Conservation (phyloP, 1,140 invertebrate genomes). For the Calephelis nemesis region DNA sequence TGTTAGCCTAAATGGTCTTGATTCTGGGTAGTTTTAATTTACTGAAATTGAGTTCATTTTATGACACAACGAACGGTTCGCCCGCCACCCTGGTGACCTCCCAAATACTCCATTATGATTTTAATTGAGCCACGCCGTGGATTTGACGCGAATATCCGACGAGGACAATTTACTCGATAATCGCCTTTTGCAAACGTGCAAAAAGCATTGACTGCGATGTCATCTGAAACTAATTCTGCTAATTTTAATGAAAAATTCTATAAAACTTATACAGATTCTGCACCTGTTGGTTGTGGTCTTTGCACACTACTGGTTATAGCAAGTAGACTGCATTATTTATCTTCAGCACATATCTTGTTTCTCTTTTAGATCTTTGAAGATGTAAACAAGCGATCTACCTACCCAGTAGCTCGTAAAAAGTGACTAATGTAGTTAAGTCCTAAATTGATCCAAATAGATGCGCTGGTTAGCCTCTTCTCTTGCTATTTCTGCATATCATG, state of each 20-base stretch:
- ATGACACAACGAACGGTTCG: constrained; percentile 20
- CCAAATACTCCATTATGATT: constrained; percentile 67
- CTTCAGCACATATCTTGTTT: too few relatives aligned
- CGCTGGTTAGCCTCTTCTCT: too few relatives aligned
- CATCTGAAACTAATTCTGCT: background rate
- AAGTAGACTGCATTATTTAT: too few relatives aligned
- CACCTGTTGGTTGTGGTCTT: too few relatives aligned
- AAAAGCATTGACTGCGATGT: constrained; percentile 32
- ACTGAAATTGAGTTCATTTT: constrained; percentile 39
- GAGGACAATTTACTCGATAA: constrained; percentile 44
- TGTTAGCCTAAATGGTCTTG: background rate
- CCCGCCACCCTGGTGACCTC: constrained; percentile 22
- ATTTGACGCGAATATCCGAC: constrained; percentile 58
- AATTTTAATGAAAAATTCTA: constrained; percentile 11
- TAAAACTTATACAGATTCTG: background rate
- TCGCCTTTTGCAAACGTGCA: constrained; percentile 46
- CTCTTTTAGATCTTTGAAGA: too few relatives aligned
- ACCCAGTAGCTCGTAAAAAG: too few relatives aligned
- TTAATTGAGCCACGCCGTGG: constrained; percentile 65
- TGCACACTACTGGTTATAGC: too few relatives aligned
- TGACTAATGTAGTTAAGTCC: too few relatives aligned
- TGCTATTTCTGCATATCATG: too few relatives aligned
- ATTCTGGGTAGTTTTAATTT: constrained; percentile 37
- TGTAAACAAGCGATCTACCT: too few relatives aligned
- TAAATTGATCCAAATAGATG: too few relatives aligned